Base-by-base conservation (phyloP, 1,140 invertebrate genomes). In the Kradibia gibbosae region DNA sequence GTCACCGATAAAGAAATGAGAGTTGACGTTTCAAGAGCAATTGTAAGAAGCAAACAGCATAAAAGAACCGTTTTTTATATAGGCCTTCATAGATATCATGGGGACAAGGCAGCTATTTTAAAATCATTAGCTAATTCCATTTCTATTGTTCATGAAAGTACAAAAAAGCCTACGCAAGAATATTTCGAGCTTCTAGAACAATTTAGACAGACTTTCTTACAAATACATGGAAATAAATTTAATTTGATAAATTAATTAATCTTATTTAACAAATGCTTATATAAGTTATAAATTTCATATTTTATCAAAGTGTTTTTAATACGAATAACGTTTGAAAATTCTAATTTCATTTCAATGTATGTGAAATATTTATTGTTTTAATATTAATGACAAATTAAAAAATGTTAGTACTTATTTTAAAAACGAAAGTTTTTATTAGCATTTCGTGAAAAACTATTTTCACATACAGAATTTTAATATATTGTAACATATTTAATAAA, bases 11-110 rank as follows among this genome's bases (percentile, higher is more conserved):
- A 72, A 39, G 57, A 77, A 10, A 17, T 11, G 73, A 62, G 45
- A 53, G 2, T 78, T 17, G 74, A 78, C 50, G 53, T 82, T 53
- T 31, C 65, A 50, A 78, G 76, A 78, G 81, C 81, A 62, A 50
- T 82, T n/a, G 50, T 65, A 53, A 42, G 70, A 50, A 65, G 55
- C 31, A 74, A 60, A 20, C 13, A 73, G 7, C 53, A 65, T 25
- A 22, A 74, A 50, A 78, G 28, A 42, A 42, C 28, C n/a, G 31
- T 82, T 34, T 45, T 48, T 39, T 7, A 62, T 20, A 45, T 48
- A 42, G 73, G 67, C n/a, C 28, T 78, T 20, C 31, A 73, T 34
- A 50, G 20, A 25, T 73, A 62, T 45, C 7, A n/a, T n/a, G 81
- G 39, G 60, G n/a, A 78, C 65, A 39, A 62, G 28, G 39, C 0